Evolutionary conservation across 1,140 invertebrate genomes (phyloP).

Genomic region (honey bee (Apis mellifera)): Amel_HAv3.1 CM009931.2:15629501-15630000

Average conservation of each 20-base stretch:
- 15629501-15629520: neutral
- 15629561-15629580: neutral
- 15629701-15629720: neutral
- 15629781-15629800: too few species aligned
- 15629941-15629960: neutral
- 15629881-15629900: neutral
- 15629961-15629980: neutral
- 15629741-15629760: neutral
- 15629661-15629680: neutral
- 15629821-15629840: conserved; percentile 19
- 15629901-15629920: neutral
- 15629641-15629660: neutral
- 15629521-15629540: neutral
- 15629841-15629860: conserved; percentile 12
- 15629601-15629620: neutral
- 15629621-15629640: neutral
- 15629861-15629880: conserved; percentile 18
- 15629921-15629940: neutral
- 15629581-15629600: neutral
- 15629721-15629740: conserved; percentile 19
- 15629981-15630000: neutral
- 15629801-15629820: neutral
- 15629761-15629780: neutral
- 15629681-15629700: neutral
- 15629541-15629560: neutral